Percentiles rank a stretch among this genome's conserved stretches.
Evolutionary conservation across 2,888 invertebrate genomes (phyloP).

Genomic region (Drosophila monieri): DNA sequence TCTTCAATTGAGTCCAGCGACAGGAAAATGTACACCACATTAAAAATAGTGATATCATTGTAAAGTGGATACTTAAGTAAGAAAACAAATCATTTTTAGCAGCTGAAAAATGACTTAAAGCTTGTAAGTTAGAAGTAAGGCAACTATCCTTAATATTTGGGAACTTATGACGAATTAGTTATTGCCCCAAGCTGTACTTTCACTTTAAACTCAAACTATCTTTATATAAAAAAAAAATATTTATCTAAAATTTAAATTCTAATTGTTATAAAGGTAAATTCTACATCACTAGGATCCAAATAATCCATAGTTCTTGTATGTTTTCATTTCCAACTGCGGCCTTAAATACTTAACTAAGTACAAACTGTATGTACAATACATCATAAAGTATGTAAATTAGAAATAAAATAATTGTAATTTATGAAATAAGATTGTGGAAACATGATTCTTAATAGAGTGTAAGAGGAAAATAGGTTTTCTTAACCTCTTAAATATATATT

Average conservation of each 20-base stretch:
- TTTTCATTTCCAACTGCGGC: constrained; percentile 1
- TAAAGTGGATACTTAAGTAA: constrained; percentile 9
- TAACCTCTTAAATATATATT: background rate
- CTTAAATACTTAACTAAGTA: constrained; percentile 9
- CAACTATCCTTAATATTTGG: background rate
- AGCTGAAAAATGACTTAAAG: background rate
- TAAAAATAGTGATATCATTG: constrained; percentile 69
- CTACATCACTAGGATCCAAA: background rate
- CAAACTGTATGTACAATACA: constrained; percentile 22
- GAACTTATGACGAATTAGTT: background rate
- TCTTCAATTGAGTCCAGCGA: constrained; percentile 19
- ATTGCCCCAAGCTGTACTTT: background rate
- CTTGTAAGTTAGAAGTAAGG: background rate
- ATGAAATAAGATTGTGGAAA: background rate
- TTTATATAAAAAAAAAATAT: background rate
- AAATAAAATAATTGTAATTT: constrained; percentile 1
- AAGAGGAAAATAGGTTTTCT: background rate
- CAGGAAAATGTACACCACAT: constrained; percentile 69
- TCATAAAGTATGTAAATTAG: constrained; percentile 4
- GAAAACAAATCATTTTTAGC: background rate
- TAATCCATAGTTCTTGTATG: background rate
- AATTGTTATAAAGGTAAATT: background rate
- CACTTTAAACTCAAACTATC: background rate
- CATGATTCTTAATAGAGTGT: too few relatives aligned
- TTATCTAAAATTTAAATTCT: background rate